Evolutionary conservation across 2,888 invertebrate genomes (phyloP).

Genomic region (Tiliacea citrago): DNA sequence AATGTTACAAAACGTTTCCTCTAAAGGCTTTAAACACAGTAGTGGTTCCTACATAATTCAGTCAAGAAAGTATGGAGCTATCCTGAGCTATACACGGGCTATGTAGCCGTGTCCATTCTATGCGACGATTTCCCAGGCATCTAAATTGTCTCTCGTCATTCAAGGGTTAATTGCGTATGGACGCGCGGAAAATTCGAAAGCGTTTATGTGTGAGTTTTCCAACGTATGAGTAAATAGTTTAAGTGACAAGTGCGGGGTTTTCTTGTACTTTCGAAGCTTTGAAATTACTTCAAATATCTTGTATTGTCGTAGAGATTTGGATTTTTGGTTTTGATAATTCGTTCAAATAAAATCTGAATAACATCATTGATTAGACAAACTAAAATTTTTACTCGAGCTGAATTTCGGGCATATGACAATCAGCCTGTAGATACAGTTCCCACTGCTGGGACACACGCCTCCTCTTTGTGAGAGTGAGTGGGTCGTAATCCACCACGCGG

Average conservation of each 20-base stretch:
- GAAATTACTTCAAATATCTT: background rate
- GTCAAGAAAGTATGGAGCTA: conserved; percentile 50
- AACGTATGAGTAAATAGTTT: conserved; percentile 45
- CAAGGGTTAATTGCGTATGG: conserved; percentile 68
- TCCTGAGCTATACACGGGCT: conserved; percentile 18
- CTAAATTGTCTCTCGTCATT: conserved; percentile 63
- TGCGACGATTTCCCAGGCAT: conserved; percentile 67
- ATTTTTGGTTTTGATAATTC: background rate
- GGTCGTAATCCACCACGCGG: too few species aligned
- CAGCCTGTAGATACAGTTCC: too few species aligned
- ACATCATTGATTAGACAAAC: background rate
- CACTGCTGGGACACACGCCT: too few species aligned
- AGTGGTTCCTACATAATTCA: conserved; percentile 42
- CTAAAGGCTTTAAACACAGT: conserved; percentile 16
- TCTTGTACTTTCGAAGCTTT: conserved; percentile 17
- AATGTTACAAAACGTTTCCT: conserved; percentile 46
- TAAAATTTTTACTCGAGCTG: background rate
- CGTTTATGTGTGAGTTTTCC: conserved; percentile 52
- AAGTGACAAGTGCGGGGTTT: conserved; percentile 34
- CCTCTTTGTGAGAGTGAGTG: too few species aligned
- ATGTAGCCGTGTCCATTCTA: conserved; percentile 60
- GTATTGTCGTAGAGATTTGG: background rate
- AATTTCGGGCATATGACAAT: background rate
- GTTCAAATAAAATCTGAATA: background rate
- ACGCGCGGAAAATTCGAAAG: conserved; percentile 64